phyloP scores from a whole-genome alignment of 2,888 invertebrate genomes.

The Bugulina stolonifera region DNA sequence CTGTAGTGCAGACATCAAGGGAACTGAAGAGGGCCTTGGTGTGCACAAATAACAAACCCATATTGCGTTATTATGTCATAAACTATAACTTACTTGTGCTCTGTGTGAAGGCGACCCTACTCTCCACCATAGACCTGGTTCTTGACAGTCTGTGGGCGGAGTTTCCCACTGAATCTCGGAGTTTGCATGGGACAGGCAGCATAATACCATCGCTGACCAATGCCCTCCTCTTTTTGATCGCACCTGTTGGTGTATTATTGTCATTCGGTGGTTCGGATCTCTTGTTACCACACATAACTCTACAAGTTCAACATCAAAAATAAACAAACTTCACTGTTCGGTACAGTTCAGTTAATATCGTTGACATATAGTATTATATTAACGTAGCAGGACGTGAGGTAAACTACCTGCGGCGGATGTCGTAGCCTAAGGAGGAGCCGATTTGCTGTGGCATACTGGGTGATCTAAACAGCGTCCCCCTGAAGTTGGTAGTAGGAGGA shows the following conservation, averaged over 20 bases:
- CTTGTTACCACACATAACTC: conserved; percentile 10
- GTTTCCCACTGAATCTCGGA: background rate
- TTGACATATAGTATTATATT: no score
- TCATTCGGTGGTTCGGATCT: conserved; percentile 2
- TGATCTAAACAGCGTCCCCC: background rate
- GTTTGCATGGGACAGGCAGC: background rate
- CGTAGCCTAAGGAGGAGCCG: background rate
- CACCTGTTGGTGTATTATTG: background rate
- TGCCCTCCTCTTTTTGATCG: background rate
- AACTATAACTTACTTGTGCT: conserved; percentile 4
- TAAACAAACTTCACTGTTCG: no score
- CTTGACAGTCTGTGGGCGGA: conserved; percentile 6
- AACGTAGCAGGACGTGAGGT: no score
- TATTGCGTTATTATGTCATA: no score
- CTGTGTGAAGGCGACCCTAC: conserved; percentile 14
- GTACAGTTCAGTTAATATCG: no score
- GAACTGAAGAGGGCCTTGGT: no score
- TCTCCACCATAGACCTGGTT: conserved; percentile 28
- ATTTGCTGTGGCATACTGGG: conserved; percentile 21
- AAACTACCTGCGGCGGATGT: conserved; percentile 17
- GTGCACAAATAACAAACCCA: no score
- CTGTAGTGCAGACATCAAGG: no score
- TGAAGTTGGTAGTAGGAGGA: background rate
- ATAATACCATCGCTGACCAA: background rate
- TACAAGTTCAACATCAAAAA: no score